Evolutionary conservation across 2,797 vertebrate species (phyloP), one percentile per base, ranked within the genome.

Genomic region (Momotus momota): DNA sequence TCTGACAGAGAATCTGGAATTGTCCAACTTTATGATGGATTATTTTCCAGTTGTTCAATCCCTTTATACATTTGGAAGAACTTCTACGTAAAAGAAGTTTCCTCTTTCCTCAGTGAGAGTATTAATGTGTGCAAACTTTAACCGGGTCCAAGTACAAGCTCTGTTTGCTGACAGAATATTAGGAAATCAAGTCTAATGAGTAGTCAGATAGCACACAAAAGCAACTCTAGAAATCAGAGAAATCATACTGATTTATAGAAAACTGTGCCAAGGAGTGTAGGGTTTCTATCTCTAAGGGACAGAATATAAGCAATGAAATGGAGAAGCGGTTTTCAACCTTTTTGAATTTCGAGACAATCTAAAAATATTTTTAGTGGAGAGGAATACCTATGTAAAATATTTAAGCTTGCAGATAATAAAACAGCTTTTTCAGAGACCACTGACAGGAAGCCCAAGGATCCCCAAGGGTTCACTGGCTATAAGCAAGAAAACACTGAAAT

Each of bases 361-460:
- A 41, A 90, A 93, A 81, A 58, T 86, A 19, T 57, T 91, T 91
- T 74, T 48, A 78, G 61, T 64, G 81, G 62, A 64, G n/a, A 85
- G 74, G 46, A 87, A 79, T 81, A 77, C 3, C 3, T 12, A 12
- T 48, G 26, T 41, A 94, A 79, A 52, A 31, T n/a, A 83, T 81
- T 88, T 86, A 88, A 90, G 35, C 19, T 73, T 65, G 51, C 51
- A 90, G 70, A 75, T 65, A 91, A 84, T 65, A 92, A 79, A 93
- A 9, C 26, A 75, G 16, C 20, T 77, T 88, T 84, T 90, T 62
- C 78, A 69, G 78, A 23, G 14, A 65, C 29, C 78, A 72, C 77
- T 84, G 86, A 69, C 38, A 90, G 51, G 74, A 88, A 92, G 25
- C 7, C 25, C 14, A 86, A 79, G 23, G 45, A 78, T 88, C 46